Evolutionary conservation across 2,888 invertebrate genomes (phyloP).

Genomic region (Erebia epiphron): DNA sequence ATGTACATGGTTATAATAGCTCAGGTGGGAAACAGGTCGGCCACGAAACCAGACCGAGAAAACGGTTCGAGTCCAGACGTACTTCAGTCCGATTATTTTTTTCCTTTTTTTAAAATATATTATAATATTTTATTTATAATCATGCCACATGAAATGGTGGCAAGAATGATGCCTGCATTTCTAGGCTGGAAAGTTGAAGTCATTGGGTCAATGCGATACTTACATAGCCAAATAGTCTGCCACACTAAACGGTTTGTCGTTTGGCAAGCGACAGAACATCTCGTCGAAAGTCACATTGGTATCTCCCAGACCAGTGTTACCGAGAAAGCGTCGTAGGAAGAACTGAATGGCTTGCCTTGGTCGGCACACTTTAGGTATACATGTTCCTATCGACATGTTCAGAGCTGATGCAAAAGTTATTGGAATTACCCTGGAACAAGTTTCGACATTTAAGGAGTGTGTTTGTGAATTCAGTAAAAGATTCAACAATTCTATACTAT

Average conservation of each 20-base stretch:
- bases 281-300: constrained; percentile 13
- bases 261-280: constrained; percentile 29
- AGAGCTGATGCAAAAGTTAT: background rate
- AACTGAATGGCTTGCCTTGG: constrained; percentile 20
- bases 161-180: no score
- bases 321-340: background rate
- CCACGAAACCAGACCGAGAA: no score
- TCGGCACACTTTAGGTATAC: constrained; percentile 33
- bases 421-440: constrained; percentile 1
- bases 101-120: no score
- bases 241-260: constrained; percentile 60
- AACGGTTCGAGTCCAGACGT: no score
- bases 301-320: background rate
- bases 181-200: no score
- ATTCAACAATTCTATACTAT: no score
- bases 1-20: no score
- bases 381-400: constrained; percentile 24
- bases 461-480: no score
- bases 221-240: constrained; percentile 67
- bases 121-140: no score
- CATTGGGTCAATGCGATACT: constrained; percentile 43
- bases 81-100: no score
- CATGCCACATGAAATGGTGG: no score
- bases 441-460: background rate
- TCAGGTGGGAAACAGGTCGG: no score